Evolutionary conservation across 2,113 vertebrate species (phyloP).

Genomic region (Cyanistes caeruleus): DNA sequence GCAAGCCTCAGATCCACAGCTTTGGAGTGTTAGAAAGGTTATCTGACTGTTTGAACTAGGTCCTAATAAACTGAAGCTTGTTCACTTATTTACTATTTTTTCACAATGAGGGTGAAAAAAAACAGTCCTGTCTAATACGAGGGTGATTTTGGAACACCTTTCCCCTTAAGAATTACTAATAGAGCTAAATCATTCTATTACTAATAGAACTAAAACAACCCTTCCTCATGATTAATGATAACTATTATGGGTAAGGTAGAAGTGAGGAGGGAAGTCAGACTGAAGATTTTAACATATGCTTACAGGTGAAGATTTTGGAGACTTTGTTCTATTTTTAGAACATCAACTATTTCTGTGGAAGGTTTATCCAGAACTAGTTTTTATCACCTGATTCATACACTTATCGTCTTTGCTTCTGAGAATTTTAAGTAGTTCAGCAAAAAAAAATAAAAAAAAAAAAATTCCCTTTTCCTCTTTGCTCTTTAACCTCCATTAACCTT

Average conservation of each 20-base stretch:
- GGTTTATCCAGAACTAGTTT: background rate
- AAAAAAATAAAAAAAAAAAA: too few relatives aligned
- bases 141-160: background rate
- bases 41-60: background rate
- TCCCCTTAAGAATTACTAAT: background rate
- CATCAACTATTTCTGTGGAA: background rate
- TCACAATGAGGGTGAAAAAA: background rate
- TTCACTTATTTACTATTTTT: background rate
- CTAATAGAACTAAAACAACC: background rate
- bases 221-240: background rate
- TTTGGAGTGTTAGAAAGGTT: background rate
- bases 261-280: background rate
- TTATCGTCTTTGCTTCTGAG: background rate
- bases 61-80: background rate
- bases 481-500: background rate
- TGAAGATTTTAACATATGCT: background rate
- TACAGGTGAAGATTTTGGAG: background rate
- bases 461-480: background rate
- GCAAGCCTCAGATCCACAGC: background rate
- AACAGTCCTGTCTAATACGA: fast-evolving
- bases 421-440: background rate
- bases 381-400: background rate
- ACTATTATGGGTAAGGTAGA: background rate
- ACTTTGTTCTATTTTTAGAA: background rate
- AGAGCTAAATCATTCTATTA: background rate